Conservation (phyloP, 2,888 invertebrate species). For the Azorinus chamasolen region DNA sequence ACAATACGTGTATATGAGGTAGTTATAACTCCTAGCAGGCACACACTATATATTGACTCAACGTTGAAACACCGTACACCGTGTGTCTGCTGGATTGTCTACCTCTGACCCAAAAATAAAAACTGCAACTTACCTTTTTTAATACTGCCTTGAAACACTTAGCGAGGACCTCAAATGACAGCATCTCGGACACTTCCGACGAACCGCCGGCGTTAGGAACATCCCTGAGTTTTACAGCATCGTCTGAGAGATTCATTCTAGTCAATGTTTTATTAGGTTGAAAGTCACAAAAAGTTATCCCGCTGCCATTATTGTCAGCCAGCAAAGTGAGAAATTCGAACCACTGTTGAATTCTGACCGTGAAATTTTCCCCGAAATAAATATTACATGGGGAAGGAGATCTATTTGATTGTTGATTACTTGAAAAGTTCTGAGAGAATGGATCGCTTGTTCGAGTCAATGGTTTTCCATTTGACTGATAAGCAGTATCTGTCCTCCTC, state of each 20-base stretch:
- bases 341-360: constrained; percentile 71
- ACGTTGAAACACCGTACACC: too few relatives aligned
- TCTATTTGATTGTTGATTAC: background rate
- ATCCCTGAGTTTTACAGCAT: constrained; percentile 72
- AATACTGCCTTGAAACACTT: constrained; percentile 75
- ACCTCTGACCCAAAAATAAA: too few relatives aligned
- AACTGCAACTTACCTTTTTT: constrained; percentile 76
- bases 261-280: constrained; percentile 62
- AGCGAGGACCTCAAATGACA: constrained; percentile 81
- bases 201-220: constrained; percentile 85
- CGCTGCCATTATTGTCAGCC: constrained; percentile 66
- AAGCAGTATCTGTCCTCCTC: constrained; percentile 52
- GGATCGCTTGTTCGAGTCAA: background rate
- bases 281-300: constrained; percentile 76
- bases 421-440: background rate
- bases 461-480: constrained; percentile 33
- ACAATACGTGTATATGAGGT: too few relatives aligned
- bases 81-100: too few relatives aligned
- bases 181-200: constrained; percentile 82
- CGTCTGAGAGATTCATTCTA: constrained; percentile 76
- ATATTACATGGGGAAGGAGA: constrained; percentile 69
- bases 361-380: constrained; percentile 79
- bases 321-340: constrained; percentile 73
- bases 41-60: too few relatives aligned
- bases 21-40: too few relatives aligned